phyloP scores from a whole-genome alignment of 1,140 invertebrate species.

The Diabrotica undecimpunctata region DNA sequence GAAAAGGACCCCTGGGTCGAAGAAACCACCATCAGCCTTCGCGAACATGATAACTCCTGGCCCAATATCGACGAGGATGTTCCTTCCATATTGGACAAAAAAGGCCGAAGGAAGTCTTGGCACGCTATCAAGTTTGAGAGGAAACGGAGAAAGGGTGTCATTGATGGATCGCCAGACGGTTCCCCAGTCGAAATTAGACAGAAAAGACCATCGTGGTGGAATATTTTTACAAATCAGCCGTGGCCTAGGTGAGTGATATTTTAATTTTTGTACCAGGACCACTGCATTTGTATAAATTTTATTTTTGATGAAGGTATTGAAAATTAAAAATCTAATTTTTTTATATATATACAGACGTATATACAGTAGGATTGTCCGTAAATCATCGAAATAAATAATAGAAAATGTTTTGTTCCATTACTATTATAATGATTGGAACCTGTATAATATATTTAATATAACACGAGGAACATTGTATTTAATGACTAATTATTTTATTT shows the following conservation, averaged over 20 bases:
- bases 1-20: conserved; percentile 47
- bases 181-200: conserved; percentile 58
- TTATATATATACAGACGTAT: not conserved
- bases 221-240: conserved; percentile 73
- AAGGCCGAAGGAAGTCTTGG: conserved; percentile 63
- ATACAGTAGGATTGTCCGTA: no score
- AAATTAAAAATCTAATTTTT: not conserved
- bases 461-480: no score
- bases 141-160: conserved; percentile 62
- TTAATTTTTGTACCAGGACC: not conserved
- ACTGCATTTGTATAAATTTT: conserved; percentile 1
- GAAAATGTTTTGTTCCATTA: no score
- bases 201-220: conserved; percentile 81
- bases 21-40: conserved; percentile 41
- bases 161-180: conserved; percentile 44
- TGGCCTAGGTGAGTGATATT: conserved; percentile 53
- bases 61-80: conserved; percentile 44
- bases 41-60: conserved; percentile 50
- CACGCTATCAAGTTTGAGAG: conserved; percentile 65
- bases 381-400: no score
- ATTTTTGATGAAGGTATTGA: not conserved
- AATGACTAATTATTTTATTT: no score
- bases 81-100: conserved; percentile 43
- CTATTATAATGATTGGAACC: no score
- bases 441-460: no score